Conservation (phyloP, 2,113 vertebrate genomes). For the Nerophis lumbriciformis region DNA sequence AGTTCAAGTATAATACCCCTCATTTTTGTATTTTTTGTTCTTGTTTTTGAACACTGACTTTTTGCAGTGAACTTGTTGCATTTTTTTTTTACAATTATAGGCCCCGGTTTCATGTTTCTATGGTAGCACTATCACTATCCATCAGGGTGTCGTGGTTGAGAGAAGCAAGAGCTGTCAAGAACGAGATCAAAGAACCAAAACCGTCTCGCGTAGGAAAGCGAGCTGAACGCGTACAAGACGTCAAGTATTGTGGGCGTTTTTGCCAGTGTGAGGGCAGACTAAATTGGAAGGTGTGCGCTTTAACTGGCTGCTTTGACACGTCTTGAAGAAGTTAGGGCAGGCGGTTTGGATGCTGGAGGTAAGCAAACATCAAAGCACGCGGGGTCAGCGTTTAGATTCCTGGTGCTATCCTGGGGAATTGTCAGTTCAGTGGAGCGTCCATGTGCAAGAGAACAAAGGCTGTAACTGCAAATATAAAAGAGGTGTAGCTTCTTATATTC, state of each 20-base stretch:
- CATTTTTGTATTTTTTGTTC: too few relatives aligned
- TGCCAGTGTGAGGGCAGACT: slow-evolving; percentile 47
- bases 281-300: slow-evolving; percentile 50
- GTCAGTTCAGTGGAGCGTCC: not conserved
- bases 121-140: too few relatives aligned
- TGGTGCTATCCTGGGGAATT: slow-evolving; percentile 7
- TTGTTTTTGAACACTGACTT: too few relatives aligned
- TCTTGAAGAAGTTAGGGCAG: slow-evolving; percentile 20
- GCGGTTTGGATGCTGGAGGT: slow-evolving; percentile 25
- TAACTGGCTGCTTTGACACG: slow-evolving; percentile 28
- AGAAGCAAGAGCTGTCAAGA: too few relatives aligned
- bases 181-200: slow-evolving; percentile 26
- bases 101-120: too few relatives aligned
- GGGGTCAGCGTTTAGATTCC: slow-evolving; percentile 18
- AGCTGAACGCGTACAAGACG: slow-evolving; percentile 4
- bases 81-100: too few relatives aligned
- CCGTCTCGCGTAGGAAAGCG: slow-evolving; percentile 27
- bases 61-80: too few relatives aligned
- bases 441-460: slow-evolving; percentile 11
- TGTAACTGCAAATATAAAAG: slow-evolving; percentile 1
- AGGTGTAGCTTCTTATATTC: not conserved
- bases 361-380: slow-evolving; percentile 28
- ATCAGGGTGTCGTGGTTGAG: too few relatives aligned
- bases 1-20: too few relatives aligned
- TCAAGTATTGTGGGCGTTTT: slow-evolving; percentile 4